Evolutionary conservation across 2,797 vertebrate genomes (phyloP), one percentile per base, ranked within the genome.

Genomic region (Eupleurogrammus muticus): DNA sequence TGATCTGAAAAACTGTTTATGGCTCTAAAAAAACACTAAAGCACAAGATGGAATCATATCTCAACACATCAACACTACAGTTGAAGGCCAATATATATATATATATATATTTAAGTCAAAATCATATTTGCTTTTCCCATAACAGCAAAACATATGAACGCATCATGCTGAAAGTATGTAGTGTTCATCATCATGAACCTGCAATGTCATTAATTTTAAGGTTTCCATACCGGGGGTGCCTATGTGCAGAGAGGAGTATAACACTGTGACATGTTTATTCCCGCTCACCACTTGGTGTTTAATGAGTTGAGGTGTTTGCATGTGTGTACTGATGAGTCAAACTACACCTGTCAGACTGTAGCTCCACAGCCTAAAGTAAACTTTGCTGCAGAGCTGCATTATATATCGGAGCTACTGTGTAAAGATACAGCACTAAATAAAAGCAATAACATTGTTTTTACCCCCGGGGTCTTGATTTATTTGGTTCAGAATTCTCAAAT

Each of bases 201-300:
- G 54, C 58, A 32, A 42, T 69, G 75, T 32, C 63, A 36, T 77
- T 73, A 42, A 68, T 66, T 66, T 81, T 58, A 82, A 75, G 76
- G 72, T 70, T 79, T 82, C 65, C 77, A 80, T 67, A 61, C 61
- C 47, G 47, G 52, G 36, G 14, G 20, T 58, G 65, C 50, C 48
- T 60, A 47, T 46, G 60, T 54, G 75, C 58, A 66, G 11, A 36
- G 55, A 55, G 2, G 46, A 70, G 53, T 47, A 63, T 21, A 40
- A 55, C 55, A 35, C n/a, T 21, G 50, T 32, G 35, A 56, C 73
- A 20, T 72, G 78, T 81, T 85, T 81, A 68, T 83, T 88, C 77
- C 40, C 23, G 49, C 70, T 77, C 32, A 73, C 58, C 79, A n/a
- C 3, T 70, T 66, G 1, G 40, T 34, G 61, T 66, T 64, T 53